Evolutionary conservation across 2,113 vertebrate genomes (phyloP), one percentile per base, ranked within the genome.

Genomic region (Psittacus erithacus): DNA sequence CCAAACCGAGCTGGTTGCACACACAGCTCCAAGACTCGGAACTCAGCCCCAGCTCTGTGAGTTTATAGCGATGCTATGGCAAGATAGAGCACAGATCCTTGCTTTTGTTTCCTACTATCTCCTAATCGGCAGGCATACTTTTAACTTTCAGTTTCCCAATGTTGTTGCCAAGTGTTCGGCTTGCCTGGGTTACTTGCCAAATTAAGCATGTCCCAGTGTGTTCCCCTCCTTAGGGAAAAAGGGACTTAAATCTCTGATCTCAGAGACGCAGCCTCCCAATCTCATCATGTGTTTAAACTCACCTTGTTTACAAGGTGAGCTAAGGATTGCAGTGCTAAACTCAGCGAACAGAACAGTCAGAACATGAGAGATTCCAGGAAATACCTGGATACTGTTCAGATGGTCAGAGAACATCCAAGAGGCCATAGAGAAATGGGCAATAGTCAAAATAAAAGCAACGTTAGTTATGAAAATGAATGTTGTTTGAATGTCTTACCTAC

Each of bases 1-100:
- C 55, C 13, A 0, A 0, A 19, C 41, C 8, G 3, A 28, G 19
- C 60, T 85, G 41, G 2, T 2, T 17, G 41, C 2, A 0, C 14
- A 0, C 27, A 4, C n/a, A 3, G 14, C 31, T 20, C 25, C 7
- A 0, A 14, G 6, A 31, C 6, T 67, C 75, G 7, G 24, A 19
- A 6, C 44, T 35, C 39, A 7, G 3, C 33, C 33, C 11, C 5
- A 1, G 13, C 23, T 17, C 24, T 52, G 57, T 6, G 59, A 13
- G 3, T 39, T 9, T 9, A 4, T 19, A 35, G 7, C 5, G 9
- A 2, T 47, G 63, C 41, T 57, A 5, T 17, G 4, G 24, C 17
- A 29, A 2, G 1, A 27, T 4, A 47, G 15, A 16, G 44, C 38
- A 10, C 23, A 7, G 2, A 3, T 6, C 33, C 49, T 68, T 63